These are phyloP conservation scores for Trematocara marginatum DNA, from an alignment of 2,113 vertebrate genomes.

Conservation along the genomic window DNA sequence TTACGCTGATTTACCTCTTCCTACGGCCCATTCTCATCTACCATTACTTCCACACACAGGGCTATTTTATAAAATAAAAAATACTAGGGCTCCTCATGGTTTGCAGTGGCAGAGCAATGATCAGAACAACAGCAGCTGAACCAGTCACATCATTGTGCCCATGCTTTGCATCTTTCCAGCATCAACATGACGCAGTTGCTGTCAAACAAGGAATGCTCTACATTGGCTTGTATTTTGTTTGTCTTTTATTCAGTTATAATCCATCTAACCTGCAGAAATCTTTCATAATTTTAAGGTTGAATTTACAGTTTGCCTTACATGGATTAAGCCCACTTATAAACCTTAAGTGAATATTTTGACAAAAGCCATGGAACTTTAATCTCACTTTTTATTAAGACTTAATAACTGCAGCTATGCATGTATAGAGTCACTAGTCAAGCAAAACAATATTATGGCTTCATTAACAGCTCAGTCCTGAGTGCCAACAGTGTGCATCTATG, in stretches of 20 bases:
- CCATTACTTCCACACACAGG: neutral
- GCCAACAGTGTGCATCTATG: neutral
- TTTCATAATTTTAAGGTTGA: neutral
- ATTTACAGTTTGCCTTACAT: neutral
- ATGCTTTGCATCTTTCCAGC: neutral
- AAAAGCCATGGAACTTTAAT: neutral
- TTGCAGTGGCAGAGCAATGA: neutral
- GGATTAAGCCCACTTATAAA: neutral
- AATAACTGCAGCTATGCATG: neutral
- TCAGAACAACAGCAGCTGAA: neutral
- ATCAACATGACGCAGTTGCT: neutral
- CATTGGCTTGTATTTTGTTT: neutral
- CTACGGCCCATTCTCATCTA: neutral
- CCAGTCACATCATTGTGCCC: neutral
- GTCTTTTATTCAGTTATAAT: neutral
- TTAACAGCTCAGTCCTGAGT: neutral
- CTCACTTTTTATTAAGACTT: neutral
- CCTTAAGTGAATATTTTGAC: neutral
- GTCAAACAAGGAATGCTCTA: rapidly evolving
- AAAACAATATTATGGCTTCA: neutral
- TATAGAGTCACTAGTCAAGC: neutral
- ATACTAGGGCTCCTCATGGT: neutral
- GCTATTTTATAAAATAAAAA: neutral
- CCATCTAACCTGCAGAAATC: neutral
- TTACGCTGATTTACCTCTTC: slow-evolving; percentile 42